Conservation (phyloP, 2,888 invertebrate species). For the Caenorhabditis sp. region DNA sequence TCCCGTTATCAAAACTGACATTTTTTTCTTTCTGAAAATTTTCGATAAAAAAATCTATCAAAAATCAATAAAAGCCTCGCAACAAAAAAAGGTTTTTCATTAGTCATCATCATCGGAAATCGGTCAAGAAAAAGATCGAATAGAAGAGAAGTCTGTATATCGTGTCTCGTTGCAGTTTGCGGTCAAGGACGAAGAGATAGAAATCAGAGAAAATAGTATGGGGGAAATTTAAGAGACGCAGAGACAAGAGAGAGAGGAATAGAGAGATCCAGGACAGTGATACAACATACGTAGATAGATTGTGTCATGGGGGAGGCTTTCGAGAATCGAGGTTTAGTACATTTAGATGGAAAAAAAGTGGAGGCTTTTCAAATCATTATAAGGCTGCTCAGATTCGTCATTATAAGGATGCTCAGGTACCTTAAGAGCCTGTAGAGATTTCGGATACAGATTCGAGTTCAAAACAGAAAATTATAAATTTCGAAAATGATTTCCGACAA, state of each 20-base stretch:
- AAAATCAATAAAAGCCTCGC: neutral
- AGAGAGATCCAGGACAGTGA: constrained; percentile 43
- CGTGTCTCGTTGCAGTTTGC: constrained; percentile 18
- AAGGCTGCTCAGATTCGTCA: no score
- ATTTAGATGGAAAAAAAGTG: neutral
- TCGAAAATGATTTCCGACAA: no score
- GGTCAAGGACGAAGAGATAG: constrained; percentile 43
- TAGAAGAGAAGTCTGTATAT: constrained; percentile 2
- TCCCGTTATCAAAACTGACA: constrained; percentile 54
- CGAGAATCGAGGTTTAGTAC: neutral
- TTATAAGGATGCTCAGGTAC: no score
- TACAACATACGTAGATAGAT: neutral
- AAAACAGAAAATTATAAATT: no score
- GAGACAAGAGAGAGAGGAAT: constrained; percentile 20
- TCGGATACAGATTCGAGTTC: no score
- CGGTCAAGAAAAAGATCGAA: neutral
- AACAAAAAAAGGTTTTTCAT: no score
- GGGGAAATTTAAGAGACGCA: constrained; percentile 6
- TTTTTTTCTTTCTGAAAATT: neutral
- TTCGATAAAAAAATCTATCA: neutral
- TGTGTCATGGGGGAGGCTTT: neutral
- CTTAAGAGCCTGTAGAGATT: no score
- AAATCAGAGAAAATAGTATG: constrained; percentile 16
- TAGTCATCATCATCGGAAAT: neutral
- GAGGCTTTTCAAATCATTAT: no score